phyloP scores from a whole-genome alignment of 2,113 vertebrate genomes.

The Albula goreensis region DNA sequence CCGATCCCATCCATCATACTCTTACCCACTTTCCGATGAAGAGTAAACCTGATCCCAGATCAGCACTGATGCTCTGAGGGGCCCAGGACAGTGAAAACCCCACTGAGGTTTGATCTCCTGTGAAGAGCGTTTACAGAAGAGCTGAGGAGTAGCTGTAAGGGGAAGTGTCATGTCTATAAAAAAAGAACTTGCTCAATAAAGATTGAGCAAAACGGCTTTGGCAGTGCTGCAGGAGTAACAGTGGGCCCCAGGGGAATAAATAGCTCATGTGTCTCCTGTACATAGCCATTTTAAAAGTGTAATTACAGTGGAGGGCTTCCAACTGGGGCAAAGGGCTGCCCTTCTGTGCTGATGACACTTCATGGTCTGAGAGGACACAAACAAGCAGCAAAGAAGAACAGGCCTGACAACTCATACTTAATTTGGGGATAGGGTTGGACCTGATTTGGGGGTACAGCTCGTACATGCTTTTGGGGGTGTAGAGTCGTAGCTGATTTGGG shows the following conservation, averaged over 20 bases:
- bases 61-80: not conserved
- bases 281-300: conserved; percentile 25
- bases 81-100: not conserved
- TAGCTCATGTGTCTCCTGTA: not conserved
- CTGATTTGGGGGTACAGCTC: too few species aligned
- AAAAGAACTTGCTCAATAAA: not conserved
- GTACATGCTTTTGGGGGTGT: too few species aligned
- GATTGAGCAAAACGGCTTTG: conserved; percentile 6
- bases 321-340: conserved; percentile 20
- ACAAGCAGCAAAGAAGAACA: not conserved
- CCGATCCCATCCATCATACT: too few species aligned
- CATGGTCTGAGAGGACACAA: conserved; percentile 36
- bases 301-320: conserved; percentile 25
- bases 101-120: not conserved
- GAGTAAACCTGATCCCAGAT: not conserved
- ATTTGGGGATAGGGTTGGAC: too few species aligned
- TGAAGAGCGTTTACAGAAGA: not conserved
- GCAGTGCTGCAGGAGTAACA: not conserved
- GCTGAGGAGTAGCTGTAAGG: not conserved
- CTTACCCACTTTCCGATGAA: too few species aligned
- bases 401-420: too few species aligned
- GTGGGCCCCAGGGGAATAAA: not conserved
- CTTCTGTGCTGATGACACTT: conserved; percentile 23
- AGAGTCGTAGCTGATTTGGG: not conserved
- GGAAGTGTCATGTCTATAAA: conserved; percentile 8